These are phyloP conservation scores for Nematolebias whitei DNA, from an alignment of 2,113 vertebrate species.

Conservation along the genomic window DNA sequence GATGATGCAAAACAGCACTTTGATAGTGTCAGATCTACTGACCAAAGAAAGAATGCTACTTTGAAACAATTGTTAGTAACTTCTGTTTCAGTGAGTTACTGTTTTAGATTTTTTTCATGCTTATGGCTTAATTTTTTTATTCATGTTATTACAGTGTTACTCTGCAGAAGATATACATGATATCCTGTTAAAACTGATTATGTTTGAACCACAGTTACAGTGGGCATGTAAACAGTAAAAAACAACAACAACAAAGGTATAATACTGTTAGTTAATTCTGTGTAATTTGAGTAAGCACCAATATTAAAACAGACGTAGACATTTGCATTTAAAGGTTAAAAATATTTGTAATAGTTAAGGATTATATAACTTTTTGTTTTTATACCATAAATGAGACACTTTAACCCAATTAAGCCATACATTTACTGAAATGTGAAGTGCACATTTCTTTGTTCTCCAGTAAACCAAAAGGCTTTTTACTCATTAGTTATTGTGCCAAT, in stretches of 20 bases:
- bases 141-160: too few relatives aligned
- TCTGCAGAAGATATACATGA: too few relatives aligned
- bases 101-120: constrained; percentile 10
- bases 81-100: too few relatives aligned
- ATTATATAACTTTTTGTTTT: neutral
- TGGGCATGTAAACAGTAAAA: too few relatives aligned
- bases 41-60: too few relatives aligned
- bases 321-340: neutral
- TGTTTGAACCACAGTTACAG: neutral
- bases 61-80: too few relatives aligned
- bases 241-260: neutral
- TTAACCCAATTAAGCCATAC: constrained; percentile 33
- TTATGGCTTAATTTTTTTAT: neutral
- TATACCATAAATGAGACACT: constrained; percentile 7
- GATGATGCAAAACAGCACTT: too few relatives aligned
- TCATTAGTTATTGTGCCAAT: constrained; percentile 40
- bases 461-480: constrained; percentile 40
- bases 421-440: constrained; percentile 27
- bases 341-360: neutral
- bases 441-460: constrained; percentile 32
- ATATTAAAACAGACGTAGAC: neutral
- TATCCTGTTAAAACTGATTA: constrained; percentile 7
- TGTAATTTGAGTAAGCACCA: neutral
- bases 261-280: too few relatives aligned
- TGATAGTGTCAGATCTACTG: too few relatives aligned